Base-by-base conservation (phyloP, 1,140 invertebrate genomes). In the Probaryconus sp. region DNA sequence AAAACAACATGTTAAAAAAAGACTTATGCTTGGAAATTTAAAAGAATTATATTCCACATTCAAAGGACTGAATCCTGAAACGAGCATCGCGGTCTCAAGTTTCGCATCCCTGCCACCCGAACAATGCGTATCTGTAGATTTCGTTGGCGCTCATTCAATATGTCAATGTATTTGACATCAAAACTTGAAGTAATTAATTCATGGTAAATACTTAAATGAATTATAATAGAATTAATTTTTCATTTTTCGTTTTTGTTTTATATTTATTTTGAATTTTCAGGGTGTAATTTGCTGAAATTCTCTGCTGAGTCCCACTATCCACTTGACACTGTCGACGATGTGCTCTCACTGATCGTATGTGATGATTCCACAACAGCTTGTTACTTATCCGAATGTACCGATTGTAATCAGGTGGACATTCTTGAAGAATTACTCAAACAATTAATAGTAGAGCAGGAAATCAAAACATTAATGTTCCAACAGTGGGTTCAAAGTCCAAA, bases 151-250 rank as follows among this genome's bases (percentile, higher is more conserved):
- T 11, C 55, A 69, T 69, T 50, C 28, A 24, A 37, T 58, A 18
- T 68, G 64, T 43, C 33, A 58, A 1, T 68, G 53, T 58, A 30
- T 50, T 11, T 30, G 40, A 9, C 64, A 69, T 43, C 35, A 60
- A 17, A 69, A 69, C 20, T 47, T 69, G 2, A 50, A 60, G 11
- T 28, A 60, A 14, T 11, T 69, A 9, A 48, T 68, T 4, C 5
- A 16, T 10, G 43, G 43, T 48, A 48, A 2, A 11, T 21, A 24
- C 24, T 43, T 43, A 21, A n/a, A n/a, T n/a, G n/a, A n/a, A n/a
- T n/a, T n/a, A 24, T 4, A 4, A n/a, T n/a, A n/a, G n/a, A n/a
- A n/a, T n/a, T n/a, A n/a, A n/a, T n/a, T n/a, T n/a, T n/a, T n/a
- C n/a, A n/a, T n/a, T n/a, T n/a, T n/a, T n/a, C n/a, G n/a, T n/a